Base-by-base conservation (phyloP, 2,113 vertebrate genomes). In the Panurus biarmicus region DNA sequence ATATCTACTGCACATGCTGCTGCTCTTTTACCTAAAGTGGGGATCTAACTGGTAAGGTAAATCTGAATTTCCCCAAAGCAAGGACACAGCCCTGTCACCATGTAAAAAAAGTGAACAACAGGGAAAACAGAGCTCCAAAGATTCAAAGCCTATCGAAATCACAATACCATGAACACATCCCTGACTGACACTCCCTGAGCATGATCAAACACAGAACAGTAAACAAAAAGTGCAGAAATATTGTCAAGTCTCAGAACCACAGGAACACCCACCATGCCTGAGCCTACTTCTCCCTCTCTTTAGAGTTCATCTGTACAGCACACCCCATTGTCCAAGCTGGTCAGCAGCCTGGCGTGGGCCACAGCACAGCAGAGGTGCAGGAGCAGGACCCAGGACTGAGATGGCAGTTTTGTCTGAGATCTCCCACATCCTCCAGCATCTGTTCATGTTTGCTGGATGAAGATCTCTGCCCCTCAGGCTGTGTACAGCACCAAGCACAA, bases 311-410 rank as follows among this genome's bases (percentile, higher is more conserved):
- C 77, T 40, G 44, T 31, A 31, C 25, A 12, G 73, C 38, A 38
- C 60, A 4, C 5, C 35, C 44, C 53, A 7, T 14, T 22, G 38
- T 7, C 44, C 31, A 51, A 21, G 57, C 48, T 66, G 71, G 8
- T 28, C 74, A 53, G n/a, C 42, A 53, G 9, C 53, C 58, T 21
- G 33, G 21, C 0, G 0, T 4, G 3, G 51, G 40, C 40, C 45
- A n/a, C 19, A 19, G 48, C 1, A 8, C 0, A 31, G 70, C 0
- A 0, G 56, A 16, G 6, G 33, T 18, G 25, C 42, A 71, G 53
- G 10, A 90, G 18, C 45, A 87, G 16, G 66, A 70, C 29, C 25
- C 54, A 36, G 42, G 60, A 33, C 23, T 3, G 38, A 47, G 80
- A 21, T 1, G 13, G 18, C 6, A 65, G 11, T 23, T 87, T 54